These are phyloP conservation scores for Wiebesia pumilae DNA, from an alignment of 1,140 invertebrate genomes.

Conservation along the genomic window DNA sequence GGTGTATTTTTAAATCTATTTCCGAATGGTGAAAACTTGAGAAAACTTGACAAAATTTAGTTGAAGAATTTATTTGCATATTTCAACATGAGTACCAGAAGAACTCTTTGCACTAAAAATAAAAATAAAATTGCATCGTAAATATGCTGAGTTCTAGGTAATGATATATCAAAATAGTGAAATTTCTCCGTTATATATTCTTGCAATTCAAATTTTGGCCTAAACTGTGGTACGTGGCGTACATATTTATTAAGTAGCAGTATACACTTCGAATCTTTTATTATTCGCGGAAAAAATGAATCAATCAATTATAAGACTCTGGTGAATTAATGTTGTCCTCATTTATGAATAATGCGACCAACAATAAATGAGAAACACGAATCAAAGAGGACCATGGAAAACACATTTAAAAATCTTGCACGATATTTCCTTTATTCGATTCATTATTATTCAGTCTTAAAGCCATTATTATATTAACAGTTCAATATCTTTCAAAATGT, in stretches of 20 bases:
- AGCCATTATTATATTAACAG: too few species aligned
- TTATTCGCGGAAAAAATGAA: not conserved
- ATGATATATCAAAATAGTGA: not conserved
- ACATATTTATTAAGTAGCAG: slow-evolving; percentile 16
- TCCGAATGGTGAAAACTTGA: too few species aligned
- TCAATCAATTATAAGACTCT: not conserved
- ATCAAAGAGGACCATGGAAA: not conserved
- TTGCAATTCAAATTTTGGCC: slow-evolving; percentile 15
- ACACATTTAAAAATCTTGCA: too few species aligned
- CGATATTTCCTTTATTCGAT: too few species aligned
- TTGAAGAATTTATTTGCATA: not conserved
- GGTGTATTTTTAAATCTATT: too few species aligned
- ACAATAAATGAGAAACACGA: not conserved
- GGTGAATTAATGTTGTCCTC: not conserved
- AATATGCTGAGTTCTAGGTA: too few species aligned
- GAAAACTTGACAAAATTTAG: too few species aligned
- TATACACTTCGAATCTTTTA: not conserved
- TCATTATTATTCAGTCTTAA: too few species aligned
- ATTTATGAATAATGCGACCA: not conserved
- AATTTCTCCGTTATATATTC: slow-evolving; percentile 10
- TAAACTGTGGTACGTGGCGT: not conserved
- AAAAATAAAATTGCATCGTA: not conserved
- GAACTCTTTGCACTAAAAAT: too few species aligned
- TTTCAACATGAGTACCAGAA: not conserved
- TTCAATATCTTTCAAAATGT: too few species aligned